Percentiles rank a stretch among this genome's conserved stretches.
Conservation (phyloP, 2,113 vertebrate species). For the Isichthys henryi region DNA sequence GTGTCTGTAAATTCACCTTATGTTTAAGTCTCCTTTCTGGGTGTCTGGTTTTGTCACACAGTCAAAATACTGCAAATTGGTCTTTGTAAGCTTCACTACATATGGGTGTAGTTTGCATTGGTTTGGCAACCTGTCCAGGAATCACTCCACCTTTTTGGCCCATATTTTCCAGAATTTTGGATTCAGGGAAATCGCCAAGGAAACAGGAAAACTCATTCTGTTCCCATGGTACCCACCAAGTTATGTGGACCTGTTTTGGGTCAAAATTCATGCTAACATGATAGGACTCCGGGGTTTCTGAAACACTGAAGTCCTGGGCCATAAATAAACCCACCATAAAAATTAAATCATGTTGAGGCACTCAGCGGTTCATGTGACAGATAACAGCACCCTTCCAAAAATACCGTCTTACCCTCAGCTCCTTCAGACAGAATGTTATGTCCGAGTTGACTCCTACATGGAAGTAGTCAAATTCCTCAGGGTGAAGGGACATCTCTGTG, state of each 20-base stretch:
- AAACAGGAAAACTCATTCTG: constrained; percentile 26
- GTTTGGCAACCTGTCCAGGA: not conserved
- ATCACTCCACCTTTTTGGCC: not conserved
- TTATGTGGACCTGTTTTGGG: constrained; percentile 13
- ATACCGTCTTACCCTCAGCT: constrained; percentile 75
- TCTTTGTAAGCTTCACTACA: not conserved
- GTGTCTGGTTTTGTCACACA: not conserved
- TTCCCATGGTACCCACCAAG: not conserved
- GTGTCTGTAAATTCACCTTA: not conserved
- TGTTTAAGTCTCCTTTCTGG: not conserved
- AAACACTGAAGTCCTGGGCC: constrained; percentile 25
- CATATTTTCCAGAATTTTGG: not conserved
- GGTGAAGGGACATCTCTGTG: constrained; percentile 74
- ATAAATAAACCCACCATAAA: constrained; percentile 40
- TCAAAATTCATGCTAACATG: constrained; percentile 29
- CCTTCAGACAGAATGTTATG: constrained; percentile 91
- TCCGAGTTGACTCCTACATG: constrained; percentile 75
- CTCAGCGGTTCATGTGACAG: constrained; percentile 32
- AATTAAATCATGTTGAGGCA: constrained; percentile 20
- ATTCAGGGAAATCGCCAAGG: not conserved
- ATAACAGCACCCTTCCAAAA: constrained; percentile 29
- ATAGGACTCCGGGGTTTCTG: constrained; percentile 27
- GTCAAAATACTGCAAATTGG: not conserved
- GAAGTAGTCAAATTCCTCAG: constrained; percentile 85
- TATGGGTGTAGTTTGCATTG: not conserved